Conservation (phyloP, 2,888 invertebrate species). For the Lordiphosa andalusiaca region DNA sequence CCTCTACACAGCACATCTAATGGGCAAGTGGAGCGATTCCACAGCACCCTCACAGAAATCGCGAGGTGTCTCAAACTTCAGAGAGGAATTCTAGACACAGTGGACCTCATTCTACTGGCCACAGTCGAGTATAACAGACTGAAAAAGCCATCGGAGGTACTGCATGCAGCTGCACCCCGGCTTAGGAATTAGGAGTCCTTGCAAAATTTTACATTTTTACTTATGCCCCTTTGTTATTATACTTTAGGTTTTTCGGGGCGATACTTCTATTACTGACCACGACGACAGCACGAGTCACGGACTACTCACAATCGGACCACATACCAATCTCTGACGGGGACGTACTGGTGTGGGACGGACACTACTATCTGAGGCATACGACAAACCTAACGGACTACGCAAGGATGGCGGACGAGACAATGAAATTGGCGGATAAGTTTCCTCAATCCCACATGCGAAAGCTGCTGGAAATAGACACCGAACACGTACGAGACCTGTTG, state of each 20-base stretch:
- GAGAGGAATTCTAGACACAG: too few species aligned
- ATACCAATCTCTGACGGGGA: not conserved
- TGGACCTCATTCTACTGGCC: not conserved
- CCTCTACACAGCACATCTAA: conserved; percentile 6
- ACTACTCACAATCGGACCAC: too few species aligned
- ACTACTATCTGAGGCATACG: not conserved
- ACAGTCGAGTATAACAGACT: not conserved
- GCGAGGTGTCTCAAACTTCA: too few species aligned
- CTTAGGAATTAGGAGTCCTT: not conserved
- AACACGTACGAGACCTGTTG: too few species aligned
- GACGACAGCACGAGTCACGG: not conserved
- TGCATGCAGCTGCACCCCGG: too few species aligned
- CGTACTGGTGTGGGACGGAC: not conserved
- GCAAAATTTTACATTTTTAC: not conserved
- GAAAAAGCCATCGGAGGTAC: too few species aligned
- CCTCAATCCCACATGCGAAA: conserved; percentile 1
- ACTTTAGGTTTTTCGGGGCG: too few species aligned
- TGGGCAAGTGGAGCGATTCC: too few species aligned
- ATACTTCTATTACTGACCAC: not conserved
- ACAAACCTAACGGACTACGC: not conserved
- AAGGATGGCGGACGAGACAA: conserved; percentile 1
- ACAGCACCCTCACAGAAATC: too few species aligned
- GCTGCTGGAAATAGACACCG: too few species aligned
- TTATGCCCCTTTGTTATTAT: not conserved
- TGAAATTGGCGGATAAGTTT: not conserved